A percentile compares a stretch with the other conserved stretches of the same genome.
phyloP scores from a whole-genome alignment of 2,113 vertebrate genomes.

The Pachycephala philippinensis region DNA sequence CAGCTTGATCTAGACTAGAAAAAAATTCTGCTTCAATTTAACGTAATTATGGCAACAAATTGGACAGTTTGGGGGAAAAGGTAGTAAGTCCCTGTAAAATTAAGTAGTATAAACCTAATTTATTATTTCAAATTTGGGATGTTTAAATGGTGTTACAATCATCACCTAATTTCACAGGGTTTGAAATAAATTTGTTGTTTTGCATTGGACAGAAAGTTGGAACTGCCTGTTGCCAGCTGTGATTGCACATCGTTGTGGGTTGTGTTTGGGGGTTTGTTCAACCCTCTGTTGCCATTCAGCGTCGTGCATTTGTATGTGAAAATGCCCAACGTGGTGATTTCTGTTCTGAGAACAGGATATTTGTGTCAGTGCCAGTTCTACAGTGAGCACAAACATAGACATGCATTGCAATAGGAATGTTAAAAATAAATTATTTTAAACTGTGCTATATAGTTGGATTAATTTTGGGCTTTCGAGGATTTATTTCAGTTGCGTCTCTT shows the following conservation, averaged over 20 bases:
- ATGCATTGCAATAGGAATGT: not conserved
- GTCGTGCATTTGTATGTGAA: accelerated
- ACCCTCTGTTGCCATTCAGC: not conserved
- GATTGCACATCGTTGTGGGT: not conserved
- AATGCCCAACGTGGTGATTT: not conserved
- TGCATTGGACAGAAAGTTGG: not conserved
- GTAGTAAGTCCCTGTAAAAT: not conserved
- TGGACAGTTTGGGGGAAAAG: not conserved
- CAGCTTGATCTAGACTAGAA: not conserved
- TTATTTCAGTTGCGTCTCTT: not conserved
- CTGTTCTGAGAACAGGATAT: not conserved
- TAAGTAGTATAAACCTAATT: not conserved
- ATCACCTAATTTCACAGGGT: not conserved
- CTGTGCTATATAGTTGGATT: not conserved
- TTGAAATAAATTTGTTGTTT: not conserved
- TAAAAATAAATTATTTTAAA: not conserved
- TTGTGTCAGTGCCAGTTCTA: not conserved
- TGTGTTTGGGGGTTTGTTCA: not conserved
- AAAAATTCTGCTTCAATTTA: not conserved
- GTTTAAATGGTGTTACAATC: not conserved
- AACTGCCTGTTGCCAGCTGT: not conserved
- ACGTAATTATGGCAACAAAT: not conserved
- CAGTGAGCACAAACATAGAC: not conserved
- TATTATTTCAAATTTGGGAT: not conserved
- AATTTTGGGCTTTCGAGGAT: not conserved